Conservation (phyloP, 2,113 vertebrate species). For the Poeciliopsis prolifica region DNA sequence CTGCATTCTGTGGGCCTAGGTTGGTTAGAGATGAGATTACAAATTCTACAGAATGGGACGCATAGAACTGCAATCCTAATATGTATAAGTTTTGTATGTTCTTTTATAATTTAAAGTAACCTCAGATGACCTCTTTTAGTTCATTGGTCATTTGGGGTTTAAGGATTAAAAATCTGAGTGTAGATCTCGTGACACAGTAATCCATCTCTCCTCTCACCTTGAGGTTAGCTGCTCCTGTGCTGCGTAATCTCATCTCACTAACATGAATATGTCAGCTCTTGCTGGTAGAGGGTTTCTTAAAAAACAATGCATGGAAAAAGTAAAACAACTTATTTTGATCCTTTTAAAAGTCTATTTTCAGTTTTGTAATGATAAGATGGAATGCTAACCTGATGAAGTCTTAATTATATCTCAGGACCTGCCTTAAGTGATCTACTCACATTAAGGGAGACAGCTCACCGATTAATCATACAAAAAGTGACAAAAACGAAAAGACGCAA, state of each 20-base stretch:
- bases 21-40: too few relatives aligned
- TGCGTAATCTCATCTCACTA: neutral
- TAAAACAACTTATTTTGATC: neutral
- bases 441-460: too few relatives aligned
- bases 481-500: neutral
- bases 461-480: neutral
- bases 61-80: too few relatives aligned
- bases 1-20: too few relatives aligned
- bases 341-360: neutral
- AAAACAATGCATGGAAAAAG: constrained; percentile 5
- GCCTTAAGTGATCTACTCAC: too few relatives aligned
- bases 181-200: too few relatives aligned
- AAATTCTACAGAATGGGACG: too few relatives aligned
- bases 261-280: neutral
- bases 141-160: neutral
- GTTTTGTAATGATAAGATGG: neutral
- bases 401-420: too few relatives aligned
- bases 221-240: neutral
- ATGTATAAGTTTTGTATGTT: too few relatives aligned
- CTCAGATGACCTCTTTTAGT: neutral
- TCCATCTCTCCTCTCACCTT: too few relatives aligned
- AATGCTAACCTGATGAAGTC: neutral
- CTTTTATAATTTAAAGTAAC: too few relatives aligned
- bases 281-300: neutral
- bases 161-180: neutral